Base-by-base conservation (phyloP, 1,140 invertebrate genomes). In the Drosophila paulistorum region DNA sequence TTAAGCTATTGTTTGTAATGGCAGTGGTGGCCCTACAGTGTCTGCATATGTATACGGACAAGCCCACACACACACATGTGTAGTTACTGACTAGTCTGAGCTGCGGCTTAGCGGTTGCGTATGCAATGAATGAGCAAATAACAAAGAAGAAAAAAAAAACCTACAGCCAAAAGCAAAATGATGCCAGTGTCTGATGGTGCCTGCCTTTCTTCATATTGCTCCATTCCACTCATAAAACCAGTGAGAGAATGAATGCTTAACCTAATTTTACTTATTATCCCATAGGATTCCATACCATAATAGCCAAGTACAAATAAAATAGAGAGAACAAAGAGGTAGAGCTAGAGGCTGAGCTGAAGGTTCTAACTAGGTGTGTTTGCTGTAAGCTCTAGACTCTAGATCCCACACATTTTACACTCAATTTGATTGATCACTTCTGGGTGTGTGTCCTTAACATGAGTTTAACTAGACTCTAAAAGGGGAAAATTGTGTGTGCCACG, bases 1-100 rank as follows among this genome's bases (percentile, higher is more conserved):
- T 89, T 89, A 89, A 90, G 86, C 81, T 68, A 86, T 90, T 90
- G 86, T 90, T 89, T 82, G 76, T 65, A 81, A 79, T 79, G 71
- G 74, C 55, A 73, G 30, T 35, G n/a, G 23, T 35, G 33, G 30
- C 74, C 67, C 74, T 73, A 51, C 45, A 51, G 17, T 51, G 45
- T 10, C 45, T 51, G 10, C 45, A 51, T 23, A 51, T 51, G 45
- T 51, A 51, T 51, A 20, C 45, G 30, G 30, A 30, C 30, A 30
- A 30, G 6, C 30, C 30, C 30, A 7, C 42, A n/a, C 17, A 51
- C 45, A 23, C 17, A 51, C 37, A 39, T 4, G 9, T 11, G 67
- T 67, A 83, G 68, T 51, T 61, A 79, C 67, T 62, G 78, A 67
- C 77, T 77, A 71, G 73, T 76, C 77, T 89, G 77, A 89, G 77